Conservation (phyloP, 92 coral and sea anemone species). For the Parazoanthus darwini region DNA sequence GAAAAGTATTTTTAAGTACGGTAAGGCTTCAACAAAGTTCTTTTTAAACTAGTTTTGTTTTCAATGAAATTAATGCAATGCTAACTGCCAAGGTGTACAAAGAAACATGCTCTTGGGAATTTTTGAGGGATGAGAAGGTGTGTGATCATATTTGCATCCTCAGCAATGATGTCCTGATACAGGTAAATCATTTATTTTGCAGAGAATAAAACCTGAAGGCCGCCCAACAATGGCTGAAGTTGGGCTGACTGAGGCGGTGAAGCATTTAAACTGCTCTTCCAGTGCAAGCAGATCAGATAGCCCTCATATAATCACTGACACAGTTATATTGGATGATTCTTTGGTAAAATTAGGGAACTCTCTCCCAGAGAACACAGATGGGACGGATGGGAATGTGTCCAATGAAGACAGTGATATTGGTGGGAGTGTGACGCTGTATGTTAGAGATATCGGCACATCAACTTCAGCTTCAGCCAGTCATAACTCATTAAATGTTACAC, state of each 20-base stretch:
- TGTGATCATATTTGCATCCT: not conserved
- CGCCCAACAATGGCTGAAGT: constrained; percentile 43
- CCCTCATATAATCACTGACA: not conserved
- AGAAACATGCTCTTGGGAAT: no score
- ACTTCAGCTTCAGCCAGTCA: constrained; percentile 9
- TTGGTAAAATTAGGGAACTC: not conserved
- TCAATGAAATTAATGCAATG: no score
- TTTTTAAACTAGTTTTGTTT: no score
- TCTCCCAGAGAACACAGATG: not conserved
- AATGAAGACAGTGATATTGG: constrained; percentile 10
- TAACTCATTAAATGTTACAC: constrained; percentile 1
- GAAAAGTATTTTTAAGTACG: no score
- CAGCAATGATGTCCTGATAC: not conserved
- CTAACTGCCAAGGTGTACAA: no score
- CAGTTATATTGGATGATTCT: constrained; percentile 10
- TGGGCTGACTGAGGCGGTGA: constrained; percentile 31
- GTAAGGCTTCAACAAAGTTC: no score
- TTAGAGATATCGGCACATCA: constrained; percentile 38
- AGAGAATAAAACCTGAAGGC: constrained; percentile 43
- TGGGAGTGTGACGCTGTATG: not conserved
- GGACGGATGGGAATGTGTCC: not conserved
- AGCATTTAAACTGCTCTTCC: not conserved
- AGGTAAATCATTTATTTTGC: not conserved
- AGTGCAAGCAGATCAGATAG: not conserved
- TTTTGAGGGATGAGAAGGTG: no score